phyloP scores from a whole-genome alignment of 1,140 invertebrate species.

The Oreohelix idahoensis region DNA sequence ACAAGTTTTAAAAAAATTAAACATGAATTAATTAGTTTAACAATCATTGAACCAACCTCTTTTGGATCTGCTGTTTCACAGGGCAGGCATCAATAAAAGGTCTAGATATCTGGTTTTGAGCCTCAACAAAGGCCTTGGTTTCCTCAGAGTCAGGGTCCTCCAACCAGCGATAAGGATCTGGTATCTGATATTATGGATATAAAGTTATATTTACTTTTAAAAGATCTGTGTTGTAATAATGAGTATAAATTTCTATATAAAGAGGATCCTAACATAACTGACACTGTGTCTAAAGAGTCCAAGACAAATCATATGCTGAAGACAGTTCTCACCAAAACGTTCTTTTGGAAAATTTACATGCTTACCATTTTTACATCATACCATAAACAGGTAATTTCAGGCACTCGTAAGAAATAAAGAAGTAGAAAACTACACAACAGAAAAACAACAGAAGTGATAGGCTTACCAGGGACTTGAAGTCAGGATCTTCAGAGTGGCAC shows the following conservation, averaged over 20 bases:
- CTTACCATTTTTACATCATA: no score
- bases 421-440: no score
- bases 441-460: no score
- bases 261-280: not conserved
- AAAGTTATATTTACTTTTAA: not conserved
- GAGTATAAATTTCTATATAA: not conserved
- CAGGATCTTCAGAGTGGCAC: no score
- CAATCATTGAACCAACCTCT: slow-evolving; percentile 48
- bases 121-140: slow-evolving; percentile 92
- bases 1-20: no score
- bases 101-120: slow-evolving; percentile 90
- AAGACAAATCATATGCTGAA: not conserved
- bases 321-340: not conserved
- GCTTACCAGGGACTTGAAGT: no score
- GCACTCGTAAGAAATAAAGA: no score
- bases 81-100: slow-evolving; percentile 88
- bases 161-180: slow-evolving; percentile 96
- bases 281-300: not conserved
- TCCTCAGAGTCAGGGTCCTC: slow-evolving; percentile 95
- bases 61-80: slow-evolving; percentile 77
- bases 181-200: slow-evolving; percentile 78
- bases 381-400: no score
- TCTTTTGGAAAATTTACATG: not conserved
- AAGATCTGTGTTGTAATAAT: not conserved
- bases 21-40: not conserved